Percentiles rank a stretch among this genome's conserved stretches.
phyloP scores from a whole-genome alignment of 2,797 vertebrate species.

The Spinus pinus region DNA sequence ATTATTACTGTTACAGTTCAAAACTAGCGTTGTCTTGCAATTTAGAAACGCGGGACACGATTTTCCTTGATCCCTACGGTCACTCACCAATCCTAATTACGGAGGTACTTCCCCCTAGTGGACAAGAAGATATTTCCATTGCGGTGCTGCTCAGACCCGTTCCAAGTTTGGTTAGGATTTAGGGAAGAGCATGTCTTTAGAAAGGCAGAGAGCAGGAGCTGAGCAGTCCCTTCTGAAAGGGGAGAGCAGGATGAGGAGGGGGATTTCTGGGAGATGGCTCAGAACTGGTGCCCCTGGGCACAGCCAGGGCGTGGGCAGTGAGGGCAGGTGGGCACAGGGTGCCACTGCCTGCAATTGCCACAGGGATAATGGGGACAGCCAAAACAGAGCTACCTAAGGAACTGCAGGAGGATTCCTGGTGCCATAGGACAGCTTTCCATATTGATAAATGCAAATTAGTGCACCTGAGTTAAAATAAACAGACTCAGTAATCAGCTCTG shows the following conservation, averaged over 20 bases:
- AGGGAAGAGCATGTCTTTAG: background rate
- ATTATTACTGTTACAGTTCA: background rate
- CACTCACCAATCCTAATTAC: background rate
- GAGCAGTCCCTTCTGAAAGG: background rate
- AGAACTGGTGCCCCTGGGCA: background rate
- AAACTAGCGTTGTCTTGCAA: rapidly evolving
- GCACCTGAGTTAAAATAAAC: background rate
- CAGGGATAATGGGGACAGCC: background rate
- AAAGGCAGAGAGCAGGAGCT: background rate
- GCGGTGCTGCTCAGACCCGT: background rate
- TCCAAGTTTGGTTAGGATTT: background rate
- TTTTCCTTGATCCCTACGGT: background rate
- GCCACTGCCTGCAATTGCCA: background rate
- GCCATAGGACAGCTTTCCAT: background rate
- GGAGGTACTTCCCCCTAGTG: slow-evolving; percentile 50
- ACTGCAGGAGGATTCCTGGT: background rate
- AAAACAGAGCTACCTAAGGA: background rate
- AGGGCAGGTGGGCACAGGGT: rapidly evolving
- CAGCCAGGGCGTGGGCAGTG: rapidly evolving
- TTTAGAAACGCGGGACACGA: background rate
- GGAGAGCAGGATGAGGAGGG: background rate
- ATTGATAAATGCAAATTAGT: background rate
- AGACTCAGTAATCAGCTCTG: rapidly evolving
- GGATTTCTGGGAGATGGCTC: background rate
- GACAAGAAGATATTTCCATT: background rate